Conservation (phyloP, 2,797 vertebrate genomes). For the Gambusia yucatana region DNA sequence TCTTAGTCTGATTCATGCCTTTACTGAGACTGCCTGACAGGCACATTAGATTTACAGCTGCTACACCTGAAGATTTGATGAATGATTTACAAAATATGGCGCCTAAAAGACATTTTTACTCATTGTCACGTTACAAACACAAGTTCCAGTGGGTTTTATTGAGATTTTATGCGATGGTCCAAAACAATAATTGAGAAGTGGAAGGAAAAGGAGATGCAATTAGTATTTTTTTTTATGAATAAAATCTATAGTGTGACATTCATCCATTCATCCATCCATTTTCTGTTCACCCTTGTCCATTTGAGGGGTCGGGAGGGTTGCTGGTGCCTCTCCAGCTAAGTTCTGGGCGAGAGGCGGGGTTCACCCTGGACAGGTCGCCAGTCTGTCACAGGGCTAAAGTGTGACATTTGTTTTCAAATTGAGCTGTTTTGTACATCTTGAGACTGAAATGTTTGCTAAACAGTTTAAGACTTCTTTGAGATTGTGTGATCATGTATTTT, state of each 20-base stretch:
- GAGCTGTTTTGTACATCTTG: not conserved
- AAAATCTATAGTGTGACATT: not conserved
- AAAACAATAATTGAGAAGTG: not conserved
- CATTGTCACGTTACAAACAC: not conserved
- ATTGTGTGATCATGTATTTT: not conserved
- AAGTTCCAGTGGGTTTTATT: not conserved
- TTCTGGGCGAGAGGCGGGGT: too few relatives aligned
- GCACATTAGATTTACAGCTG: constrained; percentile 3
- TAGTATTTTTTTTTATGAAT: not conserved
- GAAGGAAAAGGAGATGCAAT: not conserved
- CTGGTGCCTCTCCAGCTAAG: too few relatives aligned
- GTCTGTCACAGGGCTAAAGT: too few relatives aligned
- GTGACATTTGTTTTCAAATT: too few relatives aligned
- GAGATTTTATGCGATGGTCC: not conserved
- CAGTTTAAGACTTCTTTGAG: not conserved
- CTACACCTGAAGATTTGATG: constrained; percentile 10
- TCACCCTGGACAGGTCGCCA: too few relatives aligned
- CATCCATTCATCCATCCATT: too few relatives aligned
- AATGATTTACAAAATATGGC: constrained; percentile 7
- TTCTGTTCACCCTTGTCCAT: too few relatives aligned
- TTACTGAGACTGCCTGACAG: constrained; percentile 33
- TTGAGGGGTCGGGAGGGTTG: too few relatives aligned
- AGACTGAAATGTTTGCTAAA: not conserved
- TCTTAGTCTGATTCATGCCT: constrained; percentile 57
- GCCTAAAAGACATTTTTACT: not conserved